phyloP scores from a whole-genome alignment of 2,113 vertebrate genomes.

The Lutjanus erythropterus region DNA sequence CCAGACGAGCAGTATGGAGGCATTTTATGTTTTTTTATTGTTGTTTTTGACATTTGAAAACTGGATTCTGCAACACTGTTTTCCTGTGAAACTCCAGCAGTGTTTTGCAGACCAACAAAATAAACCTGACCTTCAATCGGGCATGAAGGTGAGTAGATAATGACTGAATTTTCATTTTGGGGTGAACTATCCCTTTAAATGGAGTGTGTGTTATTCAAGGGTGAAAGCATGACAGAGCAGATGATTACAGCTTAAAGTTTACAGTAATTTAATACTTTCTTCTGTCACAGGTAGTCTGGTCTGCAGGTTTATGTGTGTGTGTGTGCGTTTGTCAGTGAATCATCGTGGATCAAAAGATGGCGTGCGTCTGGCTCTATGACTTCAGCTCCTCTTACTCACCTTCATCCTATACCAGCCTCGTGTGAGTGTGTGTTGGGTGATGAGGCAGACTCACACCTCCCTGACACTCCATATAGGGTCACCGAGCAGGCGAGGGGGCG shows the following conservation, averaged over 20 bases:
- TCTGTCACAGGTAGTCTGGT: not conserved
- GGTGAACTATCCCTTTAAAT: too few relatives aligned
- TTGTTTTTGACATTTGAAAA: too few relatives aligned
- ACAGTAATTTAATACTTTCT: slow-evolving; percentile 7
- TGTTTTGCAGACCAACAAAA: too few relatives aligned
- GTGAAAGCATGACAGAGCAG: not conserved
- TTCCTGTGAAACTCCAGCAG: too few relatives aligned
- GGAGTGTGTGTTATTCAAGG: not conserved
- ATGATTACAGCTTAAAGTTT: slow-evolving; percentile 1
- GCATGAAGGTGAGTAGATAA: too few relatives aligned
- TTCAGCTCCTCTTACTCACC: slow-evolving; percentile 61
- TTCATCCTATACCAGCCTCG: slow-evolving; percentile 10
- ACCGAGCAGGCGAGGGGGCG: slow-evolving; percentile 4
- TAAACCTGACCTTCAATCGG: too few relatives aligned
- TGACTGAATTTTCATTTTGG: too few relatives aligned
- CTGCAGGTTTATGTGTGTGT: not conserved
- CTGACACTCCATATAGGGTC: slow-evolving; percentile 46
- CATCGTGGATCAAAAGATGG: slow-evolving; percentile 32
- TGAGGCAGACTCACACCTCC: slow-evolving; percentile 9
- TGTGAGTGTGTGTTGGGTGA: slow-evolving; percentile 2
- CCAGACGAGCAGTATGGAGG: too few relatives aligned
- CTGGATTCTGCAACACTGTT: too few relatives aligned
- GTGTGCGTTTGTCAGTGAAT: slow-evolving; percentile 42
- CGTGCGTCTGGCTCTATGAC: slow-evolving; percentile 21
- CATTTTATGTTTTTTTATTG: too few relatives aligned